Percentiles rank a stretch among this genome's conserved stretches.
phyloP scores from a whole-genome alignment of 2,113 vertebrate genomes.

The Poeciliopsis prolifica region DNA sequence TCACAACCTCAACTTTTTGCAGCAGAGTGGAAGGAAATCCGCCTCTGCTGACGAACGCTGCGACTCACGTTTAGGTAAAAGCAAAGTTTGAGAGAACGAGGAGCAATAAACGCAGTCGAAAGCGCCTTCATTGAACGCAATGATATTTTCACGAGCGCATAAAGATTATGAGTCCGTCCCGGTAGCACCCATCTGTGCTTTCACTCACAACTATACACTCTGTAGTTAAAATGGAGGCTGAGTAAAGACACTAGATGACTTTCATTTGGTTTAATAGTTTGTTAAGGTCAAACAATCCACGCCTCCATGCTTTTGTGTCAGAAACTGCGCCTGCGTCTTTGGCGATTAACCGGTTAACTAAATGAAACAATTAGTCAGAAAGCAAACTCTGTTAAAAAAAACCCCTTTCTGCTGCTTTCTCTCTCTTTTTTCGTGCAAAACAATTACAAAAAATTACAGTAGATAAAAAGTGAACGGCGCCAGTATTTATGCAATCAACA shows the following conservation, averaged over 20 bases:
- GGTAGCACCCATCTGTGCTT: constrained; percentile 75
- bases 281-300: constrained; percentile 55
- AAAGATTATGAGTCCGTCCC: constrained; percentile 78
- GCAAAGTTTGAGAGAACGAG: constrained; percentile 70
- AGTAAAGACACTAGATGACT: constrained; percentile 54
- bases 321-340: constrained; percentile 26
- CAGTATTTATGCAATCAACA: constrained; percentile 99
- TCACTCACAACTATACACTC: constrained; percentile 45
- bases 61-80: constrained; percentile 61
- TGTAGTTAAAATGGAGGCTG: constrained; percentile 53
- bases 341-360: constrained; percentile 90
- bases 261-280: constrained; percentile 74
- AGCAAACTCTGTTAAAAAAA: constrained; percentile 82
- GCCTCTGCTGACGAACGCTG: constrained; percentile 18
- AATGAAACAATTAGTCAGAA: constrained; percentile 98
- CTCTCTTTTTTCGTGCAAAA: constrained; percentile 85
- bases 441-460: constrained; percentile 99
- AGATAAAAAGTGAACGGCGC: constrained; percentile 95
- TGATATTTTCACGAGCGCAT: constrained; percentile 85
- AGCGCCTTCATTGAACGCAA: constrained; percentile 80
- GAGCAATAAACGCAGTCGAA: constrained; percentile 75
- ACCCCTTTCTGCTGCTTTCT: constrained; percentile 45
- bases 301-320: constrained; percentile 33
- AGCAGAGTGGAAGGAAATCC: constrained; percentile 4
- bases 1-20: not conserved